A percentile compares a stretch with the other conserved stretches of the same genome.
phyloP scores from a whole-genome alignment of 2,888 invertebrate genomes.

The Drosophila bunnanda region DNA sequence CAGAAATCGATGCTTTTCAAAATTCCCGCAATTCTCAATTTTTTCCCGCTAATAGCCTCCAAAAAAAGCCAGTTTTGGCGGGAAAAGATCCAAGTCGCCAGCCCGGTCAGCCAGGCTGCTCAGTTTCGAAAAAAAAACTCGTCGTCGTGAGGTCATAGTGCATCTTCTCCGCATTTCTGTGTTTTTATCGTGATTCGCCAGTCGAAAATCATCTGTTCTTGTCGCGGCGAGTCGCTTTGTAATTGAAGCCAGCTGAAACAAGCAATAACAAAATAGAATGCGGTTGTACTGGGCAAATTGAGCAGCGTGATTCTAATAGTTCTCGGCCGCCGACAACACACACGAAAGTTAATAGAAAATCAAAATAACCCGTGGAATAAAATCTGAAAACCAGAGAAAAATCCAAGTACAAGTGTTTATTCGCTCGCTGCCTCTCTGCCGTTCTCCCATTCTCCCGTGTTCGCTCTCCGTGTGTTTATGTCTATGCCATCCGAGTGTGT shows the following conservation, averaged over 20 bases:
- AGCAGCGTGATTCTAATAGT: slow-evolving; percentile 1
- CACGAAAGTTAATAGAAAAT: slow-evolving; percentile 23
- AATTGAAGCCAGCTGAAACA: slow-evolving; percentile 6
- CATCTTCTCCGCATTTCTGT: slow-evolving; percentile 19
- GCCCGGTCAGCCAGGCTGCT: no score
- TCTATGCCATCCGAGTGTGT: slow-evolving; percentile 27
- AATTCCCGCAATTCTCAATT: no score
- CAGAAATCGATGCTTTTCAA: no score
- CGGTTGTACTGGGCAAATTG: slow-evolving; percentile 6
- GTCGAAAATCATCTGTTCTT: slow-evolving; percentile 22
- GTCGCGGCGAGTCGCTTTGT: slow-evolving; percentile 3
- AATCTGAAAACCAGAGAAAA: slow-evolving; percentile 27
- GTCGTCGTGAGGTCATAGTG: slow-evolving; percentile 4
- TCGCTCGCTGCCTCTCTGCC: slow-evolving; percentile 13
- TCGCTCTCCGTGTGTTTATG: slow-evolving; percentile 30
- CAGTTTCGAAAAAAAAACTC: no score
- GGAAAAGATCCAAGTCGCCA: no score
- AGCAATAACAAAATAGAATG: slow-evolving; percentile 12
- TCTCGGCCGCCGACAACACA: slow-evolving; percentile 17
- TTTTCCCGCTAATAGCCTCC: no score
- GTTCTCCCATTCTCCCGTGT: slow-evolving; percentile 11
- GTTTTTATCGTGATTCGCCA: slow-evolving; percentile 31
- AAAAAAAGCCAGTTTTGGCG: no score
- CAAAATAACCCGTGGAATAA: slow-evolving; percentile 13
- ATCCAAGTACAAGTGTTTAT: slow-evolving; percentile 36